A percentile compares a stretch with the other conserved stretches of the same genome.
phyloP scores from a whole-genome alignment of 2,888 invertebrate genomes.

The Atethmia centrago region DNA sequence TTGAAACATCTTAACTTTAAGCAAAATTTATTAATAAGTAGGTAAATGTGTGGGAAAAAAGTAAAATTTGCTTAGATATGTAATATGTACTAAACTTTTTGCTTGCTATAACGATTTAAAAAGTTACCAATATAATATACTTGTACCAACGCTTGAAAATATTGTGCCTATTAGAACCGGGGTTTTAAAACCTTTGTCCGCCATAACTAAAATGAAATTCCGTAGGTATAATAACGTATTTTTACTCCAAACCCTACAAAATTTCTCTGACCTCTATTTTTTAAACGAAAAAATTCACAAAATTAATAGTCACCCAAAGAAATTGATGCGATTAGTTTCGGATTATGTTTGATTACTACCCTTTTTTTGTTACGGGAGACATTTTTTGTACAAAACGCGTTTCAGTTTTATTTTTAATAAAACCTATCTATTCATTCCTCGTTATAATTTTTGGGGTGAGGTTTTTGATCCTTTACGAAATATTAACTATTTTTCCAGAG shows the following conservation, averaged over 20 bases:
- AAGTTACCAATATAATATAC: neutral
- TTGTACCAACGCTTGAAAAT: neutral
- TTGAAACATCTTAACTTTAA: neutral
- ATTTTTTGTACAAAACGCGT: conserved; percentile 73
- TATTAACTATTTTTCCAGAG: conserved; percentile 20
- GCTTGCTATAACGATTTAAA: neutral
- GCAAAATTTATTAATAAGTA: neutral
- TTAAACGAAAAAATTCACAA: conserved; percentile 60
- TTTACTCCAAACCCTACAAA: conserved; percentile 16
- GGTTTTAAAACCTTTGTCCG: neutral
- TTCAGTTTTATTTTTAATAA: conserved; percentile 78
- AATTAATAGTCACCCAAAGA: conserved; percentile 77
- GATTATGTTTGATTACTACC: conserved; percentile 79
- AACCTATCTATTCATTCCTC: conserved; percentile 65
- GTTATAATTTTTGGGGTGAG: conserved; percentile 29
- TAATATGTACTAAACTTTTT: neutral
- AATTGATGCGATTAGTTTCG: conserved; percentile 85
- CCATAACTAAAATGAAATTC: conserved; percentile 15
- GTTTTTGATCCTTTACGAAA: conserved; percentile 1
- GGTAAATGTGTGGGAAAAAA: neutral
- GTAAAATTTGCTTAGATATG: too few species aligned
- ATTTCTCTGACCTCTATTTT: conserved; percentile 40
- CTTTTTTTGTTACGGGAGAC: conserved; percentile 79
- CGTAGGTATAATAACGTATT: conserved; percentile 28
- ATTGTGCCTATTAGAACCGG: neutral